phyloP scores from a whole-genome alignment of 2,797 vertebrate genomes.

The Anguilla pacifica region DNA sequence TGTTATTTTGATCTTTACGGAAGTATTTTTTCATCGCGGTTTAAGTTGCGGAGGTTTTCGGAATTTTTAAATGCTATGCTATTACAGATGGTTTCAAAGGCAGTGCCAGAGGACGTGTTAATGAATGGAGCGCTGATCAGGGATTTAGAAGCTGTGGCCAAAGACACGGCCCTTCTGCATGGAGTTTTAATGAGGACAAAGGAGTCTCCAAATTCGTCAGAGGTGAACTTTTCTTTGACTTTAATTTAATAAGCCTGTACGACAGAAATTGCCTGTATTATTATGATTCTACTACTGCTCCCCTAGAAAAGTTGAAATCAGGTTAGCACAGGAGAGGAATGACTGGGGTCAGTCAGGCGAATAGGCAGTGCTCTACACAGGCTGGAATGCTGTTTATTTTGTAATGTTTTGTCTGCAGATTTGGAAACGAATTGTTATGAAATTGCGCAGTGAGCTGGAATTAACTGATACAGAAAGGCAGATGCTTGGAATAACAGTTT shows the following conservation, averaged over 20 bases:
- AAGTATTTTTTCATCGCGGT: background rate
- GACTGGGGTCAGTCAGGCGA: conserved; percentile 17
- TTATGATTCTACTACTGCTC: background rate
- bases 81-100: conserved; percentile 58
- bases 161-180: conserved; percentile 81
- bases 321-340: background rate
- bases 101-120: conserved; percentile 57
- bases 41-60: background rate
- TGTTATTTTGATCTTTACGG: no score
- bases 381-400: conserved; percentile 53
- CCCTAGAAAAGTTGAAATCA: background rate
- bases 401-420: conserved; percentile 45
- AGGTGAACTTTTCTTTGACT: conserved; percentile 64
- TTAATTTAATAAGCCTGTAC: background rate
- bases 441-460: conserved; percentile 27
- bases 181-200: conserved; percentile 86
- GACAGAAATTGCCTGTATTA: background rate
- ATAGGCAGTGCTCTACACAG: conserved; percentile 43
- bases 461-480: background rate
- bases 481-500: background rate
- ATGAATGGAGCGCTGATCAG: conserved; percentile 64
- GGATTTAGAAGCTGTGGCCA: conserved; percentile 73
- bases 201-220: conserved; percentile 76
- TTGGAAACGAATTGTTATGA: conserved; percentile 28
- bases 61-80: conserved; percentile 38